Percentiles rank a stretch among this genome's conserved stretches.
Conservation (phyloP, 2,888 invertebrate genomes). For the Stegophylla sp. region DNA sequence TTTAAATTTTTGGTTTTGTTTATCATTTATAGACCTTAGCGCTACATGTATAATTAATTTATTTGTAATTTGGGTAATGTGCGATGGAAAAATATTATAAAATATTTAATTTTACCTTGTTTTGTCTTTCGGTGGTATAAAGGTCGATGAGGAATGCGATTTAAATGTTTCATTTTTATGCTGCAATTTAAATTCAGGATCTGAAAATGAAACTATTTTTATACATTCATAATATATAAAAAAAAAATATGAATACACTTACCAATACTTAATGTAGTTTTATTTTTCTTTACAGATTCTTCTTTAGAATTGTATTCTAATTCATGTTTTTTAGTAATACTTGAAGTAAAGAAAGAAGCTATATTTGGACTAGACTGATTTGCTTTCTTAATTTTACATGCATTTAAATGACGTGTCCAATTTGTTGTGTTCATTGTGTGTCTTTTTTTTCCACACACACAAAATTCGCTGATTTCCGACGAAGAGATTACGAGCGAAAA, state of each 20-base stretch:
- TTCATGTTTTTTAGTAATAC: background rate
- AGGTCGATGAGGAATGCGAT: background rate
- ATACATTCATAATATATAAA: background rate
- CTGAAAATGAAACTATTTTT: background rate
- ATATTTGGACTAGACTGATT: slow-evolving; percentile 1
- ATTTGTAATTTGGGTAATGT: background rate
- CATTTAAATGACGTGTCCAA: background rate
- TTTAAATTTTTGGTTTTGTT: no score
- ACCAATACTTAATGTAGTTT: background rate
- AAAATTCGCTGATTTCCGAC: background rate
- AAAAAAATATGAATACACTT: slow-evolving; percentile 1
- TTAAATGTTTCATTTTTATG: slow-evolving; percentile 8
- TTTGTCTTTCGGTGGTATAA: background rate
- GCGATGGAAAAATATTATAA: background rate
- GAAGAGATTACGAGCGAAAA: background rate
- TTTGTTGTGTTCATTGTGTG: slow-evolving; percentile 2
- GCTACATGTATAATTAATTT: no score
- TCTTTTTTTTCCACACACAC: slow-evolving; percentile 4
- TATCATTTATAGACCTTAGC: no score
- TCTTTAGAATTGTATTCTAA: slow-evolving; percentile 3
- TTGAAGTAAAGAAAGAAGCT: slow-evolving; percentile 13
- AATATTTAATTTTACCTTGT: background rate
- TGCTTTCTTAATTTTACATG: slow-evolving; percentile 2
- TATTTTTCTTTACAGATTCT: background rate
- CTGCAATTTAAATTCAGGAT: slow-evolving; percentile 2